Base-by-base conservation (phyloP, 2,113 vertebrate species). In the Hassar affinis region DNA sequence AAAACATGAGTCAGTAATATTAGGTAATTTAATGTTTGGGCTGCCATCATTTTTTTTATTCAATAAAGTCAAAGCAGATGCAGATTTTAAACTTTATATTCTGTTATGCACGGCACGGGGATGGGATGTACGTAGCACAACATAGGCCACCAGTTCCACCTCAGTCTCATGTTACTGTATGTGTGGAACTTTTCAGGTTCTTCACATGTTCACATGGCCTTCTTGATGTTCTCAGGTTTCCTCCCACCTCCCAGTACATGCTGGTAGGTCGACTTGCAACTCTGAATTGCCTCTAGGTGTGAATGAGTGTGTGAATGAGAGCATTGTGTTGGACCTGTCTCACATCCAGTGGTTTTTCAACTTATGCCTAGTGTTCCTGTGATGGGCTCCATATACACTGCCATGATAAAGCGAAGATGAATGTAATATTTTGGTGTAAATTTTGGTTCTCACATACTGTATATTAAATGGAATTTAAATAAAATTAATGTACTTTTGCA, bases 151-250 rank as follows among this genome's bases (percentile, higher is more conserved):
- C 30, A 35, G 18, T 54, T 76, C 30, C 18, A 76, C 54, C 51
- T 52, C 8, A 2, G 52, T 51, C 6, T 76, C 18, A 52, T 27
- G 51, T 76, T 54, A 35, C 51, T 51, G 45, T 52, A 15, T 20
- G n/a, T 75, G n/a, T 2, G 45, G 14, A 15, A 2, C 69, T 74
- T 49, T 47, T 42, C 0, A 71, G 6, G 10, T 47, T 47, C 42
- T 74, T 76, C 49, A 52, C 49, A 33, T 33, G 47, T 35, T 54
- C 18, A 2, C 49, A 75, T 7, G 27, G 49, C 17, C 35, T 76
- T 27, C 18, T 76, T 3, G 20, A 22, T 76, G 51, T 76, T 76
- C 49, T 76, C 74, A 76, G 18, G n/a, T 33, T 76, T 52, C 71
- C 47, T 30, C 45, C 45, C 17, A 49, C 47, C 5, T 51, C 20